These are phyloP conservation scores for Muraenolepis orangiensis DNA, from an alignment of 2,797 vertebrate species.

Conservation along the genomic window DNA sequence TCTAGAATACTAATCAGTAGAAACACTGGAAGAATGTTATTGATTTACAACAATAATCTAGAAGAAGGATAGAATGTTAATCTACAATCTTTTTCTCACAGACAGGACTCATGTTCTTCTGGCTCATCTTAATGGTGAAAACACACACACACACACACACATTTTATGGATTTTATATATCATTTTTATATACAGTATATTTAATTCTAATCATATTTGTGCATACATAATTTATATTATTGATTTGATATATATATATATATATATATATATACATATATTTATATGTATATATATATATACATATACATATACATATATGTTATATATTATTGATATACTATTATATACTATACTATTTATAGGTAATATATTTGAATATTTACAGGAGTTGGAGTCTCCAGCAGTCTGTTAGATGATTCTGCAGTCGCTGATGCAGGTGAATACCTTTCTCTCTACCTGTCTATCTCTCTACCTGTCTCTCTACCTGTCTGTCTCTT, in stretches of 20 bases:
- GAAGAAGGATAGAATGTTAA: too few species aligned
- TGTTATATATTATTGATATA: neutral
- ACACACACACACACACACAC: neutral
- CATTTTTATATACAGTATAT: too few species aligned
- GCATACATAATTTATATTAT: neutral
- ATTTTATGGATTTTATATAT: neutral
- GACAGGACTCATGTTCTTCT: neutral
- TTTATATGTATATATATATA: neutral
- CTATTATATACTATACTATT: too few species aligned
- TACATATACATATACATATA: neutral
- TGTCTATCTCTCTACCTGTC: neutral
- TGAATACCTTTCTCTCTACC: neutral
- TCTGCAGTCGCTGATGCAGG: neutral
- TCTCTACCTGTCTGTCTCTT: neutral
- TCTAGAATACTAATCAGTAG: too few species aligned
- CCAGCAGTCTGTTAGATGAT: neutral
- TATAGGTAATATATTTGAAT: neutral
- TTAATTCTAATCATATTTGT: neutral
- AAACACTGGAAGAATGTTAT: too few species aligned
- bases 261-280: too few species aligned
- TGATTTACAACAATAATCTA: too few species aligned
- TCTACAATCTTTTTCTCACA: neutral
- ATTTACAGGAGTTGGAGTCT: neutral
- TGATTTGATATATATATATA: neutral
- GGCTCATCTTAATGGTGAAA: neutral